Percentiles rank a stretch among this genome's conserved stretches.
phyloP scores from a whole-genome alignment of 1,140 invertebrate species.

The Pogonognathellus flavescens region DNA sequence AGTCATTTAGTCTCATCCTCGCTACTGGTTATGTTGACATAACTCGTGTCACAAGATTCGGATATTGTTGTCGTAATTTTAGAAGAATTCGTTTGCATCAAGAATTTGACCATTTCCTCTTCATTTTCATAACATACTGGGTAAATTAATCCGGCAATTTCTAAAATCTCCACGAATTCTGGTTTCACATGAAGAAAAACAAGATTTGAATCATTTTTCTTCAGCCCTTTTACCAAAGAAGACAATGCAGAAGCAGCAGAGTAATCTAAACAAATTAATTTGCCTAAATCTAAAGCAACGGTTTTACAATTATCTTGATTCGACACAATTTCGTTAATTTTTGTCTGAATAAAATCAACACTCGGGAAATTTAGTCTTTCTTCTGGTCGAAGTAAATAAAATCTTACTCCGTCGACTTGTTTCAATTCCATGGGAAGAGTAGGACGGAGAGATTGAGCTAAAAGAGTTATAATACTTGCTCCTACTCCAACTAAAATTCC shows the following conservation, averaged over 20 bases:
- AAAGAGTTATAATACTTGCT: slow-evolving; percentile 84
- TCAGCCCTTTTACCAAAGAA: background rate
- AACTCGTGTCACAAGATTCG: background rate
- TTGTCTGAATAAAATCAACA: slow-evolving; percentile 51
- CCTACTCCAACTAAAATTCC: slow-evolving; percentile 90
- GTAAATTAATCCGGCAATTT: slow-evolving; percentile 26
- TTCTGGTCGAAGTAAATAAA: slow-evolving; percentile 44
- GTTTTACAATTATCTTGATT: background rate
- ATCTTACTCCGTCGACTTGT: background rate
- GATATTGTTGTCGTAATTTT: background rate
- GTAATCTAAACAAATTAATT: slow-evolving; percentile 14
- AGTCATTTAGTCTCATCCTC: no score
- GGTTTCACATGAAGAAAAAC: slow-evolving; percentile 7
- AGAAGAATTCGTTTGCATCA: background rate
- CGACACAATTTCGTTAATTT: slow-evolving; percentile 19
- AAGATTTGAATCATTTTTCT: background rate
- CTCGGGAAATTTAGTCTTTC: slow-evolving; percentile 47
- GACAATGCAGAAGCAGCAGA: background rate
- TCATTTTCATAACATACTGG: slow-evolving; percentile 9
- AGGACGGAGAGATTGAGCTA: slow-evolving; percentile 71
- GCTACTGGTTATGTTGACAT: background rate
- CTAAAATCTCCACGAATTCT: slow-evolving; percentile 25
- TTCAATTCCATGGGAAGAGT: slow-evolving; percentile 22
- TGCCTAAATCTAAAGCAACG: slow-evolving; percentile 3
- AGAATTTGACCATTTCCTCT: background rate